phyloP scores from a whole-genome alignment of 2,797 vertebrate species.

The Coregonus ussuriensis region DNA sequence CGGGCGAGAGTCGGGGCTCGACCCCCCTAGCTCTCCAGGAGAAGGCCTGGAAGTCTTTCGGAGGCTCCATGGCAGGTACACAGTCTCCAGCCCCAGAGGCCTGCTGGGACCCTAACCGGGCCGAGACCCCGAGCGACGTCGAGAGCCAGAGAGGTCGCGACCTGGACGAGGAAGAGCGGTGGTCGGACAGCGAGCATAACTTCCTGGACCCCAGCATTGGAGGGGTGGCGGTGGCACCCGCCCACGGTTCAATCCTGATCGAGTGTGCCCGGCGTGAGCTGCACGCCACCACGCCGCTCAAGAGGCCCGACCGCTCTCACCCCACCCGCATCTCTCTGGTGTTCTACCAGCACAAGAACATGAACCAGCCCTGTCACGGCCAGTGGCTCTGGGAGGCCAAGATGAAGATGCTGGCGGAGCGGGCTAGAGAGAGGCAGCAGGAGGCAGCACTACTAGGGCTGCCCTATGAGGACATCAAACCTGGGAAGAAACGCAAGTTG shows the following conservation, averaged over 20 bases:
- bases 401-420: conserved; percentile 94
- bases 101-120: conserved; percentile 72
- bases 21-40: conserved; percentile 80
- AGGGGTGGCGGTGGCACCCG: conserved; percentile 92
- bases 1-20: conserved; percentile 79
- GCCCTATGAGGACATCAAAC: conserved; percentile 88
- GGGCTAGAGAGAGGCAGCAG: conserved; percentile 87
- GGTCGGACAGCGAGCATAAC: conserved; percentile 98
- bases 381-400: conserved; percentile 97
- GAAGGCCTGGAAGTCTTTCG: conserved; percentile 86
- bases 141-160: conserved; percentile 18
- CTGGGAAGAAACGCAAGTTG: conserved; percentile 96
- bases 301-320: conserved; percentile 92
- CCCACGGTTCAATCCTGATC: conserved; percentile 93
- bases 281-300: conserved; percentile 95
- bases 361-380: conserved; percentile 96
- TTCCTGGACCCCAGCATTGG: conserved; percentile 97
- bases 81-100: conserved; percentile 77
- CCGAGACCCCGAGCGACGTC: too few species aligned
- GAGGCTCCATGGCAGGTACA: conserved; percentile 76
- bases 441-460: conserved; percentile 91
- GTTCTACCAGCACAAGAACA: conserved; percentile 99
- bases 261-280: conserved; percentile 95
- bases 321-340: conserved; percentile 97
- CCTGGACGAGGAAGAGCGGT: conserved; percentile 85